Percentiles rank a stretch among this genome's conserved stretches.
Conservation (phyloP, 2,797 vertebrate species). For the Arrhamphus sclerolepis region DNA sequence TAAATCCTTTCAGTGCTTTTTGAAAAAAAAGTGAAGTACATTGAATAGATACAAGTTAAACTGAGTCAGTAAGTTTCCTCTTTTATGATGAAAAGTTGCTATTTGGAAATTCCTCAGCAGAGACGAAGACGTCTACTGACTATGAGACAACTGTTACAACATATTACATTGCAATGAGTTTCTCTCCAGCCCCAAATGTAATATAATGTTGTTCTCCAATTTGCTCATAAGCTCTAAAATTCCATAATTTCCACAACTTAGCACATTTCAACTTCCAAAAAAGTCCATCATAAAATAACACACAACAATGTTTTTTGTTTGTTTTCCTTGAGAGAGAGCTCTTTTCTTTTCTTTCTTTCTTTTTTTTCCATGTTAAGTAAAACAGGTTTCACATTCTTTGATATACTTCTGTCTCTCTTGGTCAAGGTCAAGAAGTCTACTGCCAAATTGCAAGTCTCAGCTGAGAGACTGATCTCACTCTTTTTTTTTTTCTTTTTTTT, state of each 20-base stretch:
- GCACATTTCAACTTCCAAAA: conserved; percentile 35
- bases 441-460: conserved; percentile 78
- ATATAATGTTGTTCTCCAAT: conserved; percentile 53
- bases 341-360: neutral
- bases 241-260: conserved; percentile 49
- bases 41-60: conserved; percentile 20
- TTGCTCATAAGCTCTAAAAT: conserved; percentile 48
- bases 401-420: conserved; percentile 40
- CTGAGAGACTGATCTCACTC: conserved; percentile 73
- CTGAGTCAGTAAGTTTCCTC: conserved; percentile 15
- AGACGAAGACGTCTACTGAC: conserved; percentile 27
- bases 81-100: conserved; percentile 27
- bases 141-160: conserved; percentile 37
- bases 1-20: conserved; percentile 31
- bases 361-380: conserved; percentile 17
- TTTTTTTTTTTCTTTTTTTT: conserved; percentile 65
- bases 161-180: conserved; percentile 45
- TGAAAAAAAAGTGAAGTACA: neutral
- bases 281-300: conserved; percentile 7
- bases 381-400: conserved; percentile 33
- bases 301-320: conserved; percentile 5
- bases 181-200: conserved; percentile 37
- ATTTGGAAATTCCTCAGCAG: conserved; percentile 40
- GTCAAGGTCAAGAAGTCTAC: conserved; percentile 45
- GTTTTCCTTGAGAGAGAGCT: conserved; percentile 14